Conservation (phyloP, 1,140 invertebrate species). For the Meloidogyne exigua region DNA sequence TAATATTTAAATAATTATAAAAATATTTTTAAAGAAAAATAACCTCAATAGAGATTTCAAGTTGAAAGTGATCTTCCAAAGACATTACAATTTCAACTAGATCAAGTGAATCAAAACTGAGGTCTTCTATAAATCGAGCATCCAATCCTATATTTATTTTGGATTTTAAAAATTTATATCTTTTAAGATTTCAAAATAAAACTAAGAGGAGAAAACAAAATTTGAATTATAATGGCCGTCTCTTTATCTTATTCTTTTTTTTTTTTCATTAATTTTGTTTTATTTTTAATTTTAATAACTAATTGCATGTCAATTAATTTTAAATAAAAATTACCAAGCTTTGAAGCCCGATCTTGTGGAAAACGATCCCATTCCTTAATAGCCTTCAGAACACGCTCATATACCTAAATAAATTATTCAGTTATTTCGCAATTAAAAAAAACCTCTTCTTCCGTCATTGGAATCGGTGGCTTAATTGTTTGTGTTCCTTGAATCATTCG, state of each 20-base stretch:
- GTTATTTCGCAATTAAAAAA: neutral
- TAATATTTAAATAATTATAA: too few relatives aligned
- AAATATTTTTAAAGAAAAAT: neutral
- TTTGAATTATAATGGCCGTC: too few relatives aligned
- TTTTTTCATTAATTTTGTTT: too few relatives aligned
- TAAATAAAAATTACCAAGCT: too few relatives aligned
- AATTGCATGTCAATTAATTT: too few relatives aligned
- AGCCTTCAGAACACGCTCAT: conserved; percentile 61
- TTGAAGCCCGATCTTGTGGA: conserved; percentile 50
- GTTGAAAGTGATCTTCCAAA: neutral
- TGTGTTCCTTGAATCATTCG: neutral
- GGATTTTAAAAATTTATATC: too few relatives aligned
- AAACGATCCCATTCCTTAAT: conserved; percentile 61
- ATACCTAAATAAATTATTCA: conserved; percentile 32
- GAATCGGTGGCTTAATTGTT: neutral
- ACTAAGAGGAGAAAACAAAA: too few relatives aligned
- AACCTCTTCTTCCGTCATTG: neutral
- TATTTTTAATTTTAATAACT: too few relatives aligned
- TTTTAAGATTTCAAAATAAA: too few relatives aligned
- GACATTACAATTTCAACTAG: conserved; percentile 97
- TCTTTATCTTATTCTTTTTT: too few relatives aligned
- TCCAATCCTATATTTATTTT: too few relatives aligned
- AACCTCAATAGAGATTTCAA: neutral
- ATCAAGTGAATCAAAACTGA: conserved; percentile 94
- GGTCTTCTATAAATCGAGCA: conserved; percentile 92